Conservation (phyloP, 2,113 vertebrate genomes). For the Erythrolamprus reginae region DNA sequence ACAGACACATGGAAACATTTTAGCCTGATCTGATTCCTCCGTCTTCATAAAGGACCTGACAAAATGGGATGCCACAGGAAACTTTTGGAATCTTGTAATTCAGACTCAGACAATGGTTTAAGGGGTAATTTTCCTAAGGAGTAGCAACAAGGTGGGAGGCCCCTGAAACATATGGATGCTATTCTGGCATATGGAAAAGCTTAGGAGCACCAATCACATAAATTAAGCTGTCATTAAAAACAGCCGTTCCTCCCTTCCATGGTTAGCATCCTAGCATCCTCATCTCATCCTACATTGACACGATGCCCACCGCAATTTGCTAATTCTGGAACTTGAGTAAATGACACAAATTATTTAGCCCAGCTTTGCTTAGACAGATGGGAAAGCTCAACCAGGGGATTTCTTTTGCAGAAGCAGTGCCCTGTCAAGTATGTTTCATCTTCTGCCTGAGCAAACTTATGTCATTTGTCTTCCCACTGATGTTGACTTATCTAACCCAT, state of each 20-base stretch:
- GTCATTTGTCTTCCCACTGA: not conserved
- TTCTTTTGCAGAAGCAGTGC: not conserved
- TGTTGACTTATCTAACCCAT: not conserved
- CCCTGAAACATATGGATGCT: not conserved
- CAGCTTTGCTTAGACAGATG: not conserved
- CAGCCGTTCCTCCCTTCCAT: not conserved
- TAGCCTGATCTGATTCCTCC: not conserved
- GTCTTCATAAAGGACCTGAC: not conserved
- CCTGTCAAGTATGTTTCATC: too few relatives aligned
- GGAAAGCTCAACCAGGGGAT: slow-evolving; percentile 7
- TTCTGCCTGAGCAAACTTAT: not conserved
- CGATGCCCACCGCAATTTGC: not conserved
- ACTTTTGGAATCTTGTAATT: not conserved
- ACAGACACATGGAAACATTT: not conserved
- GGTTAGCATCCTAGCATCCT: not conserved
- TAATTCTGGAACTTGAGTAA: not conserved
- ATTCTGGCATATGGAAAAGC: not conserved
- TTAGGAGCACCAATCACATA: not conserved
- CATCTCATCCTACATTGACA: not conserved
- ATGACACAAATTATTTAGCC: not conserved
- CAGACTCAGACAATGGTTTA: not conserved
- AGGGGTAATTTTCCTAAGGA: not conserved
- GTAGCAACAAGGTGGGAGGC: not conserved
- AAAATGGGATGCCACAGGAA: not conserved
- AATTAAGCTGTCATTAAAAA: not conserved